A percentile compares a stretch with the other conserved stretches of the same genome.
These are phyloP conservation scores for Mactromeris polynyma DNA, from an alignment of 2,888 invertebrate genomes.

Conservation along the genomic window DNA sequence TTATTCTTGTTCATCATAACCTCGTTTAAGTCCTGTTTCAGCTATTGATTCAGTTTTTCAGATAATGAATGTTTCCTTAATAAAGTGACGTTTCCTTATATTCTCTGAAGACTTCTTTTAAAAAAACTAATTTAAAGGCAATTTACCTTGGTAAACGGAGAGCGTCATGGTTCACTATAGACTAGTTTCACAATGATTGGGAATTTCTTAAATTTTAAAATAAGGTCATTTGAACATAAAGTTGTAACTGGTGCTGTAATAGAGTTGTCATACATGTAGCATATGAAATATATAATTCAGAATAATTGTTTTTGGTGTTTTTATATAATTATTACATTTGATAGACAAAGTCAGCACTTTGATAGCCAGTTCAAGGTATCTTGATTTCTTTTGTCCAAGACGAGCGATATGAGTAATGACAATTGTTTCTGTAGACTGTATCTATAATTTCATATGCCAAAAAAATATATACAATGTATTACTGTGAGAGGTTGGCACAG, in stretches of 20 bases:
- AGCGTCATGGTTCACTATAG: no score
- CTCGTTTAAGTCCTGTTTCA: no score
- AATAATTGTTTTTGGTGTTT: neutral
- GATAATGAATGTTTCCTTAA: neutral
- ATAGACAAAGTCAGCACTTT: neutral
- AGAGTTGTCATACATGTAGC: no score
- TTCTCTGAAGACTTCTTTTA: neutral
- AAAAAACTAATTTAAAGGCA: neutral
- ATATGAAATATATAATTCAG: neutral
- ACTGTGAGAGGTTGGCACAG: neutral
- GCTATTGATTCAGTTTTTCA: no score
- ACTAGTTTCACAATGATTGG: no score
- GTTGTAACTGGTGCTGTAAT: no score
- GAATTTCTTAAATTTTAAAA: no score
- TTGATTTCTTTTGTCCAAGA: neutral
- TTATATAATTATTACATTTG: neutral
- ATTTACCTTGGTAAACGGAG: neutral
- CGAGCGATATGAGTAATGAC: neutral
- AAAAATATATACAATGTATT: neutral
- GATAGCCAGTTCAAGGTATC: neutral
- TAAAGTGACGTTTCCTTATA: neutral
- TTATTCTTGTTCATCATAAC: no score
- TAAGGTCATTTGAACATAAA: no score
- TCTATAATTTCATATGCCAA: constrained; percentile 7
- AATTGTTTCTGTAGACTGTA: constrained; percentile 12